Base-by-base conservation (phyloP, 1,140 invertebrate genomes). In the Conus betulinus region DNA sequence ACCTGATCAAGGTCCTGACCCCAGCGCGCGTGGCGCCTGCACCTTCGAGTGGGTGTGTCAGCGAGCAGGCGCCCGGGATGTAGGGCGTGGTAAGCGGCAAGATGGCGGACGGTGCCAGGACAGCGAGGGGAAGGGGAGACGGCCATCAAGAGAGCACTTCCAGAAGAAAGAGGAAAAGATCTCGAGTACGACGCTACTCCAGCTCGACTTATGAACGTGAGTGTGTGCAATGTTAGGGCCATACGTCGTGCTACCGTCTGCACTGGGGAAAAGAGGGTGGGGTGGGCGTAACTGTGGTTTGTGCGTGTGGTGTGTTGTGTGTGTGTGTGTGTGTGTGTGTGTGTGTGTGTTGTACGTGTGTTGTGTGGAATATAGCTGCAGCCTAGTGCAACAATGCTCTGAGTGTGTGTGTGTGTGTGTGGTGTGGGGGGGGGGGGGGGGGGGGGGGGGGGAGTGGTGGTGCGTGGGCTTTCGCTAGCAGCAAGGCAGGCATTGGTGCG, bases 71-170 rank as follows among this genome's bases (percentile, higher is more conserved):
- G n/a, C 39, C 81, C 81, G 52, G 52, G 52, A 83, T 83, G 81
- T 83, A 83, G 81, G 81, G 81, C 81, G 81, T 83, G 81, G 81
- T 60, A 83, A 57, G 81, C 15, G 81, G 52, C 81, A 83, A 83
- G 53, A 83, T 83, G 81, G 81, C 81, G 81, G 81, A 83, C 81
- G 81, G 81, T 83, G 81, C 81, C 81, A 83, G 81, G 6, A 27
- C 23, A 1, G 15, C 79, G 23, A 52, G 81, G 81, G 81, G 52
- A 52, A 27, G 81, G 81, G 81, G 52, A 23, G 23, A 20, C 81
- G 23, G 7, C 52, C 15, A 13, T 83, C 81, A 83, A 1, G 55
- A 23, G 13, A 23, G 5, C 81, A 83, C 52, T 57, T 83, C 81
- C 52, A 55, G 81, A 27, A 27, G 81, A 20, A 83, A 83, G 81